Evolutionary conservation across 92 coral and sea anemone species (phyloP).

Genomic region (Parazoanthus swiftii): DNA sequence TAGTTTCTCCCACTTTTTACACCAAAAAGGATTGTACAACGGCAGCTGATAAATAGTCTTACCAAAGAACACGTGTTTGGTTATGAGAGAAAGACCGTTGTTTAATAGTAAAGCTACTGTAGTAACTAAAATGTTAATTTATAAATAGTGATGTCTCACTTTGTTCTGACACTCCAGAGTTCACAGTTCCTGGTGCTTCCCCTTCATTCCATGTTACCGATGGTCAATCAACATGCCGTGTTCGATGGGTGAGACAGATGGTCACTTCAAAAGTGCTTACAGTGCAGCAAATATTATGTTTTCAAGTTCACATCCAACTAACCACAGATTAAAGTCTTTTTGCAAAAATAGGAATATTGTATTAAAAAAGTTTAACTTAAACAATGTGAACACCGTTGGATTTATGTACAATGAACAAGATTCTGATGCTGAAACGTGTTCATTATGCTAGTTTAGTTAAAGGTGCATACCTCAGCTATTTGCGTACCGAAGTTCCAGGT

Average conservation of each 20-base stretch:
- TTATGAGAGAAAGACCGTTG: background rate
- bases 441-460: background rate
- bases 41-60: background rate
- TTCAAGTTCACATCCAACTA: background rate
- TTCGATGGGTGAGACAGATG: constrained; percentile 62
- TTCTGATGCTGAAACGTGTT: background rate
- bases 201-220: constrained; percentile 91
- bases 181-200: constrained; percentile 69
- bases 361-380: too few relatives aligned
- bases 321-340: too few relatives aligned
- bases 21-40: background rate
- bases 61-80: background rate
- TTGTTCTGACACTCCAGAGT: constrained; percentile 44
- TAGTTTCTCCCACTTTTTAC: background rate
- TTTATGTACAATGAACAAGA: background rate
- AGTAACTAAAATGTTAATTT: background rate
- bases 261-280: background rate
- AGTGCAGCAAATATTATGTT: background rate
- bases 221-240: constrained; percentile 83
- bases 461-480: background rate
- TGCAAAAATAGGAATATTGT: background rate
- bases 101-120: too few relatives aligned
- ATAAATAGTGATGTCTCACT: too few relatives aligned
- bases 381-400: background rate
- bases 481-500: background rate